Evolutionary conservation across 37 sponge, comb jelly and placozoan genomes (phyloP).

Genomic region (Theonella swinhoei): DNA sequence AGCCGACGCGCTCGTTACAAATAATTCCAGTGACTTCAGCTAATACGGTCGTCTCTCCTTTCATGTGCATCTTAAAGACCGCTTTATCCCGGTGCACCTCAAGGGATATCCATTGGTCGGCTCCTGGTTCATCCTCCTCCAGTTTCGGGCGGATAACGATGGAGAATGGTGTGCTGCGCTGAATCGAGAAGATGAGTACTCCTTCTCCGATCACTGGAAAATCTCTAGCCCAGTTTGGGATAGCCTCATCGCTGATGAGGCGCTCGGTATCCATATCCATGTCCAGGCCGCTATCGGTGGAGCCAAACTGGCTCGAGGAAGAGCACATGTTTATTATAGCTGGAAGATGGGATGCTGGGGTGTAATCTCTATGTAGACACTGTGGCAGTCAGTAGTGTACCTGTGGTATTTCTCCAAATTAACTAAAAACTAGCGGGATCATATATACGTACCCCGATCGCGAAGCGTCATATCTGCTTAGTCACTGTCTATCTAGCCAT

Average conservation of each 20-base stretch:
- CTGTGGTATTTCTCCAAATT: too few species aligned
- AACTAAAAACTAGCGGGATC: too few species aligned
- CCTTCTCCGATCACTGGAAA: slow-evolving; percentile 56
- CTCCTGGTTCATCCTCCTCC: not conserved
- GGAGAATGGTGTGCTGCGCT: slow-evolving; percentile 25
- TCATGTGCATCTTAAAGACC: not conserved
- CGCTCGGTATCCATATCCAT: not conserved
- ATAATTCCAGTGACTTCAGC: not conserved
- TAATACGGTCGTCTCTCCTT: not conserved
- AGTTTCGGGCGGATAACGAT: slow-evolving; percentile 32
- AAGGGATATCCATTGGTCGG: slow-evolving; percentile 55
- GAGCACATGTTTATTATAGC: too few species aligned
- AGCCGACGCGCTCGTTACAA: slow-evolving; percentile 35
- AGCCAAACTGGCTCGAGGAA: too few species aligned
- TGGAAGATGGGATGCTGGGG: too few species aligned
- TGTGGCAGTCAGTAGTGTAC: too few species aligned
- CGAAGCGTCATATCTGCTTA: too few species aligned
- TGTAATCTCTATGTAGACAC: too few species aligned
- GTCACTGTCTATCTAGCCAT: too few species aligned
- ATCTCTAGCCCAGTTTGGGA: not conserved
- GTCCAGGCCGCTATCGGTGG: too few species aligned
- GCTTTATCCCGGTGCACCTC: slow-evolving; percentile 4
- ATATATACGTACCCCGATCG: too few species aligned
- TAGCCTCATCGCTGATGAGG: not conserved
- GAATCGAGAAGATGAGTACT: slow-evolving; percentile 27